Evolutionary conservation across 2,888 invertebrate genomes (phyloP), one percentile per base, ranked within the genome.

Genomic region (Drosophila siamana): DNA sequence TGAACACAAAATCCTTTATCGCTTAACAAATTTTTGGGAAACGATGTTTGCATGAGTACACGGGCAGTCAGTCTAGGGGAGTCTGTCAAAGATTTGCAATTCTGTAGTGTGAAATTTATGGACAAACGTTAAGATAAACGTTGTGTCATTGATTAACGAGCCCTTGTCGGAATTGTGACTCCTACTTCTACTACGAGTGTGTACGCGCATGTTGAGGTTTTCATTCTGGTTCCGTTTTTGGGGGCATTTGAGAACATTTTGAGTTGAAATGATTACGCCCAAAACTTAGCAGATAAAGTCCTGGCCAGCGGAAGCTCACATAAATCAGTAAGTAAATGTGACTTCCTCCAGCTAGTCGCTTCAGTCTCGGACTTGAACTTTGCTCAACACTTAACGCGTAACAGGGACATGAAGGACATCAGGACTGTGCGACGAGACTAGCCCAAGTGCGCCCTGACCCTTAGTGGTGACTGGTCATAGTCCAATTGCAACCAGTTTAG

Each of bases 281-380:
- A 86, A 83, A 86, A 86, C 72, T 86, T 76, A 78, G 78, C 74
- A 84, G 85, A 85, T 88, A 88, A 88, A 86, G 59, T 69, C 67
- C 67, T 51, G 70, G 66, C 68, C 70, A 74, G 61, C 62, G 85
- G 76, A 74, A 80, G 81, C 74, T 73, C 74, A 73, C 89, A 88
- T 85, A 85, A 85, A 85, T 88, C 85, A 85, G 89, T 74, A 80
- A 74, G 76, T 72, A 86, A 88, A 88, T 88, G 87, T 75, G 71
- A 88, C 78, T 84, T 76, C 61, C 82, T 60, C 13, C 57, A 26
- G 57, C 40, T 54, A 48, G 28, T 33, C 11, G 30, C 60, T 59
- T 56, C 30, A 46, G 62, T 41, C 41, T 56, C 16, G 30, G 66
- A 44, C 63, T 52, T 30, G 40, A 69, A 66, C 78, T 71, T 70